Conservation (phyloP, 2,888 invertebrate species). For the Myathropa florea region DNA sequence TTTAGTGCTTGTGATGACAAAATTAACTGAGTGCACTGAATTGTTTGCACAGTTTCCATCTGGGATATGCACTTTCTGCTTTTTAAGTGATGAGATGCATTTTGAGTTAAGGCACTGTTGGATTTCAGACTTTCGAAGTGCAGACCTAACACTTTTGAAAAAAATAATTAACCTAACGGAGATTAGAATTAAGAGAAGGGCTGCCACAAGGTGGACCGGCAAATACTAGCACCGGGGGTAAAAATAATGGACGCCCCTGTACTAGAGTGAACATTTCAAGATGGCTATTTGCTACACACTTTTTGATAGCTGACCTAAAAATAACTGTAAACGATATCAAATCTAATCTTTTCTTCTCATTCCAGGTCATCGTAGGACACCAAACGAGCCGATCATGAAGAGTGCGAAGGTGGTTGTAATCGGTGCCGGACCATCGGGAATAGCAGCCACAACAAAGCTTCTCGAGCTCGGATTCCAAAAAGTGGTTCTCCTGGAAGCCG, state of each 20-base stretch:
- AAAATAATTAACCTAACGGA: too few species aligned
- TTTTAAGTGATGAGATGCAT: background rate
- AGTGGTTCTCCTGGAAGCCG: constrained; percentile 84
- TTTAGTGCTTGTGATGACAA: constrained; percentile 17
- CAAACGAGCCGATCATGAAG: constrained; percentile 64
- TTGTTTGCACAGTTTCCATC: constrained; percentile 30
- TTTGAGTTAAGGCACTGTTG: background rate
- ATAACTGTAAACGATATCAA: background rate
- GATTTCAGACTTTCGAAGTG: background rate
- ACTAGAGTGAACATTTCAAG: too few species aligned
- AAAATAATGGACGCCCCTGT: too few species aligned
- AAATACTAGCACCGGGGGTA: too few species aligned
- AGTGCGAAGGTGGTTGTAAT: constrained; percentile 77
- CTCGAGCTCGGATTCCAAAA: constrained; percentile 80
- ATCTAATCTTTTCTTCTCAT: background rate
- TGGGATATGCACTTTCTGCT: constrained; percentile 13
- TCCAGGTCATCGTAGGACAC: background rate
- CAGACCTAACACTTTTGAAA: background rate
- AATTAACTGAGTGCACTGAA: constrained; percentile 46
- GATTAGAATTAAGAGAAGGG: too few species aligned
- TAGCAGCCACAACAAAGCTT: constrained; percentile 81
- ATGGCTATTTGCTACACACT: too few species aligned
- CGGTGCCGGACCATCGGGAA: constrained; percentile 80
- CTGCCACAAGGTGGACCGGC: too few species aligned
- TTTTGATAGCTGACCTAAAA: too few species aligned